These are phyloP conservation scores for Temnopleurus reevesii DNA, from an alignment of 53 echinoderm and acorn worm genomes.

Conservation along the genomic window DNA sequence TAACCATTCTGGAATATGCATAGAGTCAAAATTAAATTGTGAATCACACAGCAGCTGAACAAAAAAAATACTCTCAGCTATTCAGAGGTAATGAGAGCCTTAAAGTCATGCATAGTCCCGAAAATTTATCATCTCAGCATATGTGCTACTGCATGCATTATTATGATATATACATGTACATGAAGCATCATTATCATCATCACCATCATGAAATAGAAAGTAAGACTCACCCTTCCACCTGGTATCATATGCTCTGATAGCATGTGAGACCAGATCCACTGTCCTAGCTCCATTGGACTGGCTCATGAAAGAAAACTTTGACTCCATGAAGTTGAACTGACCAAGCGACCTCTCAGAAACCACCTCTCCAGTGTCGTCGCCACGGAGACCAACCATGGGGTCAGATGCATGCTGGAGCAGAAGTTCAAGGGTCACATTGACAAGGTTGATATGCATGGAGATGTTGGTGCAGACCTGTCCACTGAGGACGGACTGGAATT, in stretches of 20 bases:
- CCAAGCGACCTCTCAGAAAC: constrained; percentile 76
- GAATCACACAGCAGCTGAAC: no score
- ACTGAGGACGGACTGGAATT: constrained; percentile 88
- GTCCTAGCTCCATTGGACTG: constrained; percentile 91
- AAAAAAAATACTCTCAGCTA: no score
- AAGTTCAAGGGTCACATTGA: constrained; percentile 94
- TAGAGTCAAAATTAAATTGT: no score
- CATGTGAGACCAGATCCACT: constrained; percentile 95
- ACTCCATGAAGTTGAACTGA: constrained; percentile 95
- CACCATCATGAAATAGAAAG: no score
- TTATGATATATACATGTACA: no score
- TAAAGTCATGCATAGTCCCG: no score
- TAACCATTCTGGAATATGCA: no score
- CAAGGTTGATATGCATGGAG: constrained; percentile 85
- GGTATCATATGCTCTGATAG: constrained; percentile 92
- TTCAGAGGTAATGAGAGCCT: no score
- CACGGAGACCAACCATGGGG: background rate
- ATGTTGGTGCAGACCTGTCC: constrained; percentile 94
- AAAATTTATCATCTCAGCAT: no score
- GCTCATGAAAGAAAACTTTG: constrained; percentile 90
- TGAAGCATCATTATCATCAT: no score
- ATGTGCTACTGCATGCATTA: no score
- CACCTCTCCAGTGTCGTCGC: background rate
- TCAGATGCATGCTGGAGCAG: constrained; percentile 52
- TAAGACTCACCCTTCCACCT: constrained; percentile 83